These are phyloP conservation scores for Biston betularia DNA, from an alignment of 2,888 invertebrate genomes.

Conservation along the genomic window DNA sequence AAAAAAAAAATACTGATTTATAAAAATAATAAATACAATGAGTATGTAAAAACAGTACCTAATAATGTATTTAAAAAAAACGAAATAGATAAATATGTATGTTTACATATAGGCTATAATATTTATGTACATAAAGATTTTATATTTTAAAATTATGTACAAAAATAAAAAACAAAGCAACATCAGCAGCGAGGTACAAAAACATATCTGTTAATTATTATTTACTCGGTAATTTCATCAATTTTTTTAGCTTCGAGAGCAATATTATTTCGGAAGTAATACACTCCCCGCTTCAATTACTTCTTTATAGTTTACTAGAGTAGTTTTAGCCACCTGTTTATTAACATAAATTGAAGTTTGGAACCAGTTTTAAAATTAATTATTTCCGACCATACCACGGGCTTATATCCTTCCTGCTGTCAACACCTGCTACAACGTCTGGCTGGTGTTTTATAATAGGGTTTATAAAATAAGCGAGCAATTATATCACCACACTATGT, in stretches of 20 bases:
- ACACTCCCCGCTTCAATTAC: not conserved
- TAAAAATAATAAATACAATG: no score
- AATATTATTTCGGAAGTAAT: not conserved
- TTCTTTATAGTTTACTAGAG: not conserved
- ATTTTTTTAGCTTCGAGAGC: no score
- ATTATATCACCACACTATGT: conserved; percentile 12
- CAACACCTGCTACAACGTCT: conserved; percentile 57
- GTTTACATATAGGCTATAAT: no score
- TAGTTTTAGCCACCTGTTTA: conserved; percentile 21
- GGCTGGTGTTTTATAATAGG: conserved; percentile 14
- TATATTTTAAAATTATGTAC: no score
- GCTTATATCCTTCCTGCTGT: conserved; percentile 54
- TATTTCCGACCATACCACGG: conserved; percentile 58
- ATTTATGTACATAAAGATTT: no score
- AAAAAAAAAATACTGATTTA: no score
- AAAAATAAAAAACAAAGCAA: no score
- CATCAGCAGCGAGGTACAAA: no score
- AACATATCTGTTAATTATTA: no score
- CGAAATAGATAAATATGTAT: no score
- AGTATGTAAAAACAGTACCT: no score
- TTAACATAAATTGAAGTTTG: conserved; percentile 46
- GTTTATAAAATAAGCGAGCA: conserved; percentile 13
- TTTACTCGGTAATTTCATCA: not conserved
- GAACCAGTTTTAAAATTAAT: conserved; percentile 55
- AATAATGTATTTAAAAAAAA: no score